These are phyloP conservation scores for Slavum lentiscoides DNA, from an alignment of 2,888 invertebrate species.

Conservation along the genomic window DNA sequence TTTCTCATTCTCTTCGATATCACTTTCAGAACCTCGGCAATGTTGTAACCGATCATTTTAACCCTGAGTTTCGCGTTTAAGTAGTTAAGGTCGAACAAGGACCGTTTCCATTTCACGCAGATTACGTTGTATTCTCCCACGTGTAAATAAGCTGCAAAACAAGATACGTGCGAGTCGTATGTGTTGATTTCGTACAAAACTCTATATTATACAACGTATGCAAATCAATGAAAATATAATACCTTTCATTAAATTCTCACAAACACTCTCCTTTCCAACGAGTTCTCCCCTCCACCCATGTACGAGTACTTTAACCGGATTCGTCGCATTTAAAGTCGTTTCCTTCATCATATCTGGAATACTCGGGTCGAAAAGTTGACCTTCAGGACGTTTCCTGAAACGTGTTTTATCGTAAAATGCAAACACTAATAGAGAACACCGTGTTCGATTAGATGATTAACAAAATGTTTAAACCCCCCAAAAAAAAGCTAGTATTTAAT, in stretches of 20 bases:
- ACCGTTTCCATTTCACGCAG: slow-evolving; percentile 34
- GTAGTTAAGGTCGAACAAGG: neutral
- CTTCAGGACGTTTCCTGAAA: neutral
- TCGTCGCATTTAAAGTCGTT: neutral
- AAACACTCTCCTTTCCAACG: neutral
- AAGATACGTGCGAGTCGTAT: neutral
- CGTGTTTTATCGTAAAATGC: neutral
- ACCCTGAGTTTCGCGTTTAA: neutral
- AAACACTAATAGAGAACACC: no score
- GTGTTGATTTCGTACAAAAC: neutral
- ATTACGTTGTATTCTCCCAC: slow-evolving; percentile 10
- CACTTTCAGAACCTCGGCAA: neutral
- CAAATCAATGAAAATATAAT: no score
- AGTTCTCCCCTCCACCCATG: neutral
- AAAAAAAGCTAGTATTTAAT: no score
- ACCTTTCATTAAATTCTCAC: neutral
- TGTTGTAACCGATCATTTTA: slow-evolving; percentile 10
- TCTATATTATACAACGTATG: neutral
- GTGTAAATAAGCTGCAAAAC: slow-evolving; percentile 25
- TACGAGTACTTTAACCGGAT: slow-evolving; percentile 1
- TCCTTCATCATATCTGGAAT: neutral
- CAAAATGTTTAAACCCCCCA: no score
- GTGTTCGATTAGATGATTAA: neutral
- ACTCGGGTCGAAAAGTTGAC: neutral
- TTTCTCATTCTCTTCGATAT: neutral